Evolutionary conservation across 2,888 invertebrate genomes (phyloP).

Genomic region (Exocentrus adspersus): DNA sequence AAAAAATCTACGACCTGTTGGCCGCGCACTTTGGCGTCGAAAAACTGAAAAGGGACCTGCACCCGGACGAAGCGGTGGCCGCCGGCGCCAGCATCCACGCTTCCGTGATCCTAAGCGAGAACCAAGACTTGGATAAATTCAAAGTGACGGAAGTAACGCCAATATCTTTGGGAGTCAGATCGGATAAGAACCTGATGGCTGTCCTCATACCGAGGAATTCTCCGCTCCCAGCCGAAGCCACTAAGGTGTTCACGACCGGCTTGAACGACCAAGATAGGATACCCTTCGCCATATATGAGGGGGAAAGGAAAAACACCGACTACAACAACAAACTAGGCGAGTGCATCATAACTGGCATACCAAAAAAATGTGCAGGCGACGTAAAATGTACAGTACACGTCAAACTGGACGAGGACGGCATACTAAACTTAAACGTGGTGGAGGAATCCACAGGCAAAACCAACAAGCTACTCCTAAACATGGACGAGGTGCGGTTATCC

Average conservation of each 20-base stretch:
- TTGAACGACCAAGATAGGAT: slow-evolving; percentile 37
- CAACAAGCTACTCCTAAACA: slow-evolving; percentile 37
- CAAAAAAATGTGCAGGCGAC: slow-evolving; percentile 32
- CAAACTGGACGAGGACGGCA: slow-evolving; percentile 42
- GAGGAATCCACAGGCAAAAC: slow-evolving; percentile 33
- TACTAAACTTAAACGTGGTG: slow-evolving; percentile 39
- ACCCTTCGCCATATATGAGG: slow-evolving; percentile 39
- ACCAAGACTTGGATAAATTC: slow-evolving; percentile 31
- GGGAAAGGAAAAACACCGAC: slow-evolving; percentile 36
- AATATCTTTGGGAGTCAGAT: slow-evolving; percentile 45
- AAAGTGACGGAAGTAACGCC: slow-evolving; percentile 47
- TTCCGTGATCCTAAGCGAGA: slow-evolving; percentile 33
- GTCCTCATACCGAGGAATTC: slow-evolving; percentile 45
- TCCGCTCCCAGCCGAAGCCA: slow-evolving; percentile 32
- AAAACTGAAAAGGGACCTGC: slow-evolving; percentile 40
- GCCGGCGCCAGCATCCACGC: slow-evolving; percentile 51
- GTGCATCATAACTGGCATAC: slow-evolving; percentile 34
- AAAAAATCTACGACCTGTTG: slow-evolving; percentile 45
- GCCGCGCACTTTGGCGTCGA: slow-evolving; percentile 40
- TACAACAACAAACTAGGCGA: slow-evolving; percentile 35
- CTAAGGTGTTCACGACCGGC: slow-evolving; percentile 21
- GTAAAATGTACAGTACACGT: slow-evolving; percentile 28
- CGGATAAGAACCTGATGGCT: slow-evolving; percentile 38
- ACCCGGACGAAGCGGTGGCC: slow-evolving; percentile 52
- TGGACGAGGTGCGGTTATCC: slow-evolving; percentile 34